A percentile compares a stretch with the other conserved stretches of the same genome.
Conservation (phyloP, 2,113 vertebrate genomes). For the Nipponia nippon region DNA sequence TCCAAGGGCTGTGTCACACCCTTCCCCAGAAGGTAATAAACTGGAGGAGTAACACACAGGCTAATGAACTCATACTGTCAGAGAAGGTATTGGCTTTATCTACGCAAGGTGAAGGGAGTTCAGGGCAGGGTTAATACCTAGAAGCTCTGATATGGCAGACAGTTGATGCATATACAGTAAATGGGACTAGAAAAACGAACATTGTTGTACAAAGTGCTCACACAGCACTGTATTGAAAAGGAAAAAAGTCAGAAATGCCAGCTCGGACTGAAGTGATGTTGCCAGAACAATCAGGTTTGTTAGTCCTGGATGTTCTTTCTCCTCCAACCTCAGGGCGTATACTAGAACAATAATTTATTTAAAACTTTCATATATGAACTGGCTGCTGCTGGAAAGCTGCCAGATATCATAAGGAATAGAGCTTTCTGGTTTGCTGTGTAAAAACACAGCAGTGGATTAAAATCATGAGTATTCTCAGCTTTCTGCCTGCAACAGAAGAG, state of each 20-base stretch:
- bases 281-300: slow-evolving; percentile 77
- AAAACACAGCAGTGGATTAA: slow-evolving; percentile 28
- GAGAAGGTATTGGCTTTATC: slow-evolving; percentile 35
- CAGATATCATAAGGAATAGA: slow-evolving; percentile 54
- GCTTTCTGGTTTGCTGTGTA: slow-evolving; percentile 32
- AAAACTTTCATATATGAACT: slow-evolving; percentile 70
- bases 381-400: slow-evolving; percentile 53
- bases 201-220: slow-evolving; percentile 32
- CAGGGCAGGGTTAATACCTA: not conserved
- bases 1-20: slow-evolving; percentile 51
- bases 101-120: not conserved
- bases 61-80: slow-evolving; percentile 39
- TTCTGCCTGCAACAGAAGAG: not conserved
- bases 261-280: slow-evolving; percentile 34
- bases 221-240: slow-evolving; percentile 36
- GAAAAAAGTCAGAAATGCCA: slow-evolving; percentile 57
- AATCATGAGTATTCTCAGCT: not conserved
- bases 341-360: slow-evolving; percentile 76
- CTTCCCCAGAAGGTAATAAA: slow-evolving; percentile 68
- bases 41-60: slow-evolving; percentile 26
- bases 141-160: not conserved
- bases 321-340: slow-evolving; percentile 70
- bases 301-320: slow-evolving; percentile 79
- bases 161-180: not conserved
- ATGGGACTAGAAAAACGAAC: slow-evolving; percentile 39